These are phyloP conservation scores for Burhinus oedicnemus DNA, from an alignment of 2,113 vertebrate species.

Conservation along the genomic window DNA sequence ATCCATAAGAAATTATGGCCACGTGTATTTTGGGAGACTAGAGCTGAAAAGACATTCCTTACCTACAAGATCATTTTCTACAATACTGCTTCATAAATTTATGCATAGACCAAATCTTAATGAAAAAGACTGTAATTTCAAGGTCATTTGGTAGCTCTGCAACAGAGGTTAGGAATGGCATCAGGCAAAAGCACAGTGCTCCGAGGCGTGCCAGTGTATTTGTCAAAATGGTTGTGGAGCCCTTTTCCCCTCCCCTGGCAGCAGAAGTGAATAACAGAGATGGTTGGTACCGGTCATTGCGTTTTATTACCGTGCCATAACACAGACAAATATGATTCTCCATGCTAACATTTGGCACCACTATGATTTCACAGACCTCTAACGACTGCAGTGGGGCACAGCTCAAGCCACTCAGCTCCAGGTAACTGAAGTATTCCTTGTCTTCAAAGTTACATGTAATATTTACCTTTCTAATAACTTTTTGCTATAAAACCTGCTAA, in stretches of 20 bases:
- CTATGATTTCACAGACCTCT: neutral
- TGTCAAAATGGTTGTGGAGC: neutral
- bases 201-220: neutral
- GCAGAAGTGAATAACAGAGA: neutral
- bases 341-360: neutral
- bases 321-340: neutral
- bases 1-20: neutral
- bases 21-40: neutral
- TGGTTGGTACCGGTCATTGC: neutral
- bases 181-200: neutral
- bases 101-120: neutral
- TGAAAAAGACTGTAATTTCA: neutral
- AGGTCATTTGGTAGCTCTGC: neutral
- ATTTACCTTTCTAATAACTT: neutral
- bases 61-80: neutral
- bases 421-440: neutral
- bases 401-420: neutral
- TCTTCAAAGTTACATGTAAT: neutral
- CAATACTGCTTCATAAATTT: neutral
- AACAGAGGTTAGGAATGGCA: neutral
- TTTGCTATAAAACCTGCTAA: neutral
- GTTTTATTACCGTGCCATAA: neutral
- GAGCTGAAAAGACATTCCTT: neutral
- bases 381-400: neutral
- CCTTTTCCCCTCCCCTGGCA: neutral